A percentile compares a stretch with the other conserved stretches of the same genome.
Conservation (phyloP, 2,888 invertebrate species). For the Agelastica alni region DNA sequence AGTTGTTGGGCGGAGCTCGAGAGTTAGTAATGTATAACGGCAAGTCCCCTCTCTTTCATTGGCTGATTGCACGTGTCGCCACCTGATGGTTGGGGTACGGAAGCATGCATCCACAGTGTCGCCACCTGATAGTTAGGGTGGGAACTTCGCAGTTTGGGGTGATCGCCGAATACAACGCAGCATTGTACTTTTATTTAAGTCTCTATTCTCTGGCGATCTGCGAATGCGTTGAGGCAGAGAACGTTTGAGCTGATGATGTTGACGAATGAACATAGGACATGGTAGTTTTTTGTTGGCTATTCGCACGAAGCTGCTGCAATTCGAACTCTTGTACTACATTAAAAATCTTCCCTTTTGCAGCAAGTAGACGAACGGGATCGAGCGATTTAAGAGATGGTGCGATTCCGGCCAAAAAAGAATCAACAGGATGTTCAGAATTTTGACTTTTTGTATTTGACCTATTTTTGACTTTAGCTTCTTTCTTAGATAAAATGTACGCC, state of each 20-base stretch:
- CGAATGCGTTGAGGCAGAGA: constrained; percentile 1
- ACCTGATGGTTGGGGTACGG: no score
- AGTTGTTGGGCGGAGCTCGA: no score
- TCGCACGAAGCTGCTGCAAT: constrained; percentile 17
- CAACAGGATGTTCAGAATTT: constrained; percentile 28
- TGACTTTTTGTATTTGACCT: constrained; percentile 12
- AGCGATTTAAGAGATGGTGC: constrained; percentile 33
- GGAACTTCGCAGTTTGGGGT: no score
- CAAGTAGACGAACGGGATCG: constrained; percentile 25
- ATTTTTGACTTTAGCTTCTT: constrained; percentile 23
- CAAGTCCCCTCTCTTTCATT: no score
- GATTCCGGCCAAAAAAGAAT: constrained; percentile 36
- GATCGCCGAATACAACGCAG: no score
- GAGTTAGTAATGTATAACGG: no score
- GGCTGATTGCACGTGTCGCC: no score
- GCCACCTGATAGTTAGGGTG: no score
- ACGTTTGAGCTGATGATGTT: no score
- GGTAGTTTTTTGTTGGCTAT: background rate
- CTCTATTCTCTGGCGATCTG: no score
- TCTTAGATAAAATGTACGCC: constrained; percentile 37
- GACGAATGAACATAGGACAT: background rate
- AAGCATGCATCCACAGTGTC: no score
- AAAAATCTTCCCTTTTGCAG: constrained; percentile 34
- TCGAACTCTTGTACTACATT: constrained; percentile 28
- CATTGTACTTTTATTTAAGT: no score